Evolutionary conservation across 2,797 vertebrate species (phyloP), one percentile per base, ranked within the genome.

Genomic region (Premnoplex brunnescens): DNA sequence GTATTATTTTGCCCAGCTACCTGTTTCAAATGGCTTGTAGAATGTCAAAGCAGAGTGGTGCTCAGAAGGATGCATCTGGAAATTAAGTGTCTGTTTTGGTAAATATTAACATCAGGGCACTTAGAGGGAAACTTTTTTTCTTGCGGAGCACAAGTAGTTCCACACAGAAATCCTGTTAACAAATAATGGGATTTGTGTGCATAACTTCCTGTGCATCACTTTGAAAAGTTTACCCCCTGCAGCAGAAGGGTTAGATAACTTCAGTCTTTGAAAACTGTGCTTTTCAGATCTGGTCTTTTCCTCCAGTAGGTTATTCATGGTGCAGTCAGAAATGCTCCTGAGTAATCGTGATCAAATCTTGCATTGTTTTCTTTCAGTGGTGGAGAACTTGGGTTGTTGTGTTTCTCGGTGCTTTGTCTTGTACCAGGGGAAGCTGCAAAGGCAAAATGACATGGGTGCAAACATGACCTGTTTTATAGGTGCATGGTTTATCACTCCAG

Each of bases 101-200:
- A 96, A 96, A 96, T 86, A 93, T 32, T 94, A 86, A 82, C 60
- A 77, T 85, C 82, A 85, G 67, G 74, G 55, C 68, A 89, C 60
- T 89, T 91, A 80, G 27, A 75, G 32, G 74, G 76, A 85, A 77
- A 76, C 91, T 95, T 89, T 64, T 72, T 87, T 87, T 28, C 72
- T 95, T 87, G 55, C 64, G 64, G 81, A 84, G 60, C 56, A 39
- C 69, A 54, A 67, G 63, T 67, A 87, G 71, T 85, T 92, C 67
- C 74, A 73, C 74, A 74, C 41, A 89, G 74, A 94, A 97, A 95
- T 95, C 91, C 75, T 89, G 81, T 94, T 95, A 91, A 56, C 58
- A 89, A 96, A 93, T 94, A 96, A 95, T 93, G 77, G 81, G 81
- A 93, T 97, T 95, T 97, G 34, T 93, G 88, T 95, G 86, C 52